Evolutionary conservation across 2,888 invertebrate species (phyloP), one percentile per base, ranked within the genome.

Genomic region (Matsumyia berberina): DNA sequence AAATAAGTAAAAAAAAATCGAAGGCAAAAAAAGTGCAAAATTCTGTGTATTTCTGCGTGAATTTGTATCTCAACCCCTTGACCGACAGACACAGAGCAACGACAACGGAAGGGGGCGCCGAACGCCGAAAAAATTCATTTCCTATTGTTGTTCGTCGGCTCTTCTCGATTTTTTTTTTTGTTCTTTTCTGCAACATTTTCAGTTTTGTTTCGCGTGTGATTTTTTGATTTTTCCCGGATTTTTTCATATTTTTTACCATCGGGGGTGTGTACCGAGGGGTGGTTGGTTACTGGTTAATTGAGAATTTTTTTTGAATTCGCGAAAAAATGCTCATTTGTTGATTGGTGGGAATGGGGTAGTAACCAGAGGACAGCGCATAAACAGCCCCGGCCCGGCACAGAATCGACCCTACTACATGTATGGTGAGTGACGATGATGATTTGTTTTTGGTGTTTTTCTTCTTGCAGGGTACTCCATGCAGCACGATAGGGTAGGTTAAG

Each of bases 11-110:
- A 85, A 73, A 57, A 46, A 70, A 42, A 76, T 19, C 46, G 35
- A 37, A 67, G 24, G 37, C 31, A 33, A 55, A 69, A 73, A 79
- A 62, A 85, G 79, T 80, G 85, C 67, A 80, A 85, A 74, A 73
- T 80, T 79, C 80, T 69, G 85, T 85, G 74, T 85, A 80, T 85
- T 85, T 85, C 74, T 85, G 85, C 74, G 85, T 80, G 85, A 80
- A 85, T 85, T 83, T 80, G 74, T 85, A 74, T 85, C 79, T 85
- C 85, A 85, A 85, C 85, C 85, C 85, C 80, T 85, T 85, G 85
- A 85, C 85, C 85, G 85, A 85, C 74, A 85, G 85, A 85, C 70
- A 69, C 62, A 62, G 49, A 37, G 53, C 24, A 31, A 31, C 42
- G 66, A 12, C 24, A 55, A 7, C 53, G 67, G 55, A 12, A 12